Evolutionary conservation across 1,140 invertebrate species (phyloP), one percentile per base, ranked within the genome.

Genomic region (Microplitis mediator): DNA sequence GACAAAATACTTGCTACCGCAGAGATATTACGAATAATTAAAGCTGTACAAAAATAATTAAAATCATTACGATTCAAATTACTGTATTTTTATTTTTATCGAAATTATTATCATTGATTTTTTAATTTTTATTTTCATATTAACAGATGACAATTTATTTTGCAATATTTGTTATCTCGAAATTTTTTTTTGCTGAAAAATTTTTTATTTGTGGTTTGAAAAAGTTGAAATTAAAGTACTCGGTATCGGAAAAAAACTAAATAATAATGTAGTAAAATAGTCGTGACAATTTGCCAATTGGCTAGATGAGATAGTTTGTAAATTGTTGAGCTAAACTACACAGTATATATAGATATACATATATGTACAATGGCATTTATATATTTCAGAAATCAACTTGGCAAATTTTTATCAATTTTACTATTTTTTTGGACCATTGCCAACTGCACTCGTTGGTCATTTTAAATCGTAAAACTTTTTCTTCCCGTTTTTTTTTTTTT

Each of bases 321-420:
- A 72, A 80, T 79, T 78, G 80, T 82, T 80, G 78, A 81, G 73
- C 79, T 74, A 78, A 74, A 45, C 39, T 45, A 45, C 39, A 45
- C 39, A 11, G 6, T 73, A 70, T 61, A 79, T 82, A 73, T 80
- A 75, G 4, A 50, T 35, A 16, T 65, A 65, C 39, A 45, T 45
- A 45, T 65, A 16, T 35, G 13, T 39, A n/a, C 39, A 65, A 23
- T 5, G 9, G 14, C 23, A 16, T n/a, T 34, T 34, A 6, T 62
- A 6, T 23, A 23, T 23, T n/a, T 32, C 60, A 13, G 31, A 13
- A 32, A n/a, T n/a, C 6, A 75, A 77, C 75, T 81, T 80, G 81
- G 79, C 78, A 78, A 83, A 81, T 82, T 83, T 81, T 82, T 45
- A 82, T 83, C 79, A 82, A 82, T 84, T 82, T 80, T 69, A 72